phyloP scores from a whole-genome alignment of 2,797 vertebrate species.

The Cichlasoma orientale region DNA sequence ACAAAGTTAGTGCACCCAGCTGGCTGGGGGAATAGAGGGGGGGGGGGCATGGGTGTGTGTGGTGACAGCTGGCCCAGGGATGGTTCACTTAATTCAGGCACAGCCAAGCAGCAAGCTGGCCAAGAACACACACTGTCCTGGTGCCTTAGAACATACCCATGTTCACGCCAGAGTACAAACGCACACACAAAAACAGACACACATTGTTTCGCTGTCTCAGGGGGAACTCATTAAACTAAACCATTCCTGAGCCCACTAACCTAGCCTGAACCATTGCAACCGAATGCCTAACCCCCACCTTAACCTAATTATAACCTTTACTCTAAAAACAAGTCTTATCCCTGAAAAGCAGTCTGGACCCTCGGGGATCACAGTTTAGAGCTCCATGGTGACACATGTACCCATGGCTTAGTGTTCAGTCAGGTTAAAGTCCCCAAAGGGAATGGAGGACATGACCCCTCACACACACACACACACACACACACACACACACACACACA shows the following conservation, averaged over 20 bases:
- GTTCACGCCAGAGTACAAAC: neutral
- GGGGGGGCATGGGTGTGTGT: constrained; percentile 22
- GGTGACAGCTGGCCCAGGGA: constrained; percentile 70
- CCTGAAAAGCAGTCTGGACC: neutral
- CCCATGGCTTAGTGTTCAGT: neutral
- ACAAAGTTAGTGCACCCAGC: constrained; percentile 55
- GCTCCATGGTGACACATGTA: neutral
- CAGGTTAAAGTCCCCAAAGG: neutral
- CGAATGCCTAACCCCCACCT: neutral
- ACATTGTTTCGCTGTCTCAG: neutral
- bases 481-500: neutral
- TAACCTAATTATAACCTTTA: neutral
- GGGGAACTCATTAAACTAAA: constrained; percentile 1
- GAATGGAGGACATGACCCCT: constrained; percentile 2
- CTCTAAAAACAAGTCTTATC: neutral
- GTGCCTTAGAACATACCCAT: constrained; percentile 49
- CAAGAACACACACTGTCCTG: constrained; percentile 58
- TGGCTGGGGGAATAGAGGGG: constrained; percentile 25
- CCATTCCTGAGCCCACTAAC: neutral
- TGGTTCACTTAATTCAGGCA: constrained; percentile 67
- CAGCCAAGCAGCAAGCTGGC: constrained; percentile 49
- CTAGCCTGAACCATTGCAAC: neutral
- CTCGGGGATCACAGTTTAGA: neutral
- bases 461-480: neutral
- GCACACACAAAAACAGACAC: neutral